phyloP scores from a whole-genome alignment of 2,888 invertebrate genomes.

The Uropetala carovei region DNA sequence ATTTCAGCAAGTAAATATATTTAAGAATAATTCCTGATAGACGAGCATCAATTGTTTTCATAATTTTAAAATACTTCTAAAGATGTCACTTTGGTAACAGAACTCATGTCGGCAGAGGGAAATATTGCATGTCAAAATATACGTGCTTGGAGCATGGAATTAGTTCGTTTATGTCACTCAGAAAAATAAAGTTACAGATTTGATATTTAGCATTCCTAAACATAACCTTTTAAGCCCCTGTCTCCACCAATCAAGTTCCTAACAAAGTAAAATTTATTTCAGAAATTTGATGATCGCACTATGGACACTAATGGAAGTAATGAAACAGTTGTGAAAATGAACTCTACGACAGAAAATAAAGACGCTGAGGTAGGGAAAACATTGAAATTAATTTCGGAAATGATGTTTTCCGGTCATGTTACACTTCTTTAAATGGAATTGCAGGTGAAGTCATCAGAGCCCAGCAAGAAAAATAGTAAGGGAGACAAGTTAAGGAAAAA shows the following conservation, averaged over 20 bases:
- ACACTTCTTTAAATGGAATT: not conserved
- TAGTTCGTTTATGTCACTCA: not conserved
- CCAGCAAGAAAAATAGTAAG: constrained; percentile 68
- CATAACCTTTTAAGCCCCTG: not conserved
- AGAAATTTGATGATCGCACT: constrained; percentile 39
- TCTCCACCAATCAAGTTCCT: not conserved
- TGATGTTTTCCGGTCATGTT: not conserved
- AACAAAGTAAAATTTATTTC: not conserved
- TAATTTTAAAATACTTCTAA: constrained; percentile 32
- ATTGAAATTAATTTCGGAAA: not conserved
- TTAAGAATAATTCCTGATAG: not conserved
- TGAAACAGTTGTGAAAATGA: constrained; percentile 53
- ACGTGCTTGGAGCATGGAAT: not conserved
- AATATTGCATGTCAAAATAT: constrained; percentile 41
- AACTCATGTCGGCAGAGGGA: constrained; percentile 12
- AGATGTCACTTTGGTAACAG: constrained; percentile 45
- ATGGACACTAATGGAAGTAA: constrained; percentile 56
- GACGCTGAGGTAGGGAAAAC: constrained; percentile 44
- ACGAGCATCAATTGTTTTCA: constrained; percentile 55
- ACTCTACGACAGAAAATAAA: constrained; percentile 52
- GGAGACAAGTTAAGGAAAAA: constrained; percentile 76
- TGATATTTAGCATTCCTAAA: not conserved
- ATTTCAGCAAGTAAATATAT: not conserved
- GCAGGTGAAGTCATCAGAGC: constrained; percentile 39
- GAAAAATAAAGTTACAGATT: not conserved